Evolutionary conservation across 2,113 vertebrate genomes (phyloP), one percentile per base, ranked within the genome.

Genomic region (Puffinus mauretanicus): DNA sequence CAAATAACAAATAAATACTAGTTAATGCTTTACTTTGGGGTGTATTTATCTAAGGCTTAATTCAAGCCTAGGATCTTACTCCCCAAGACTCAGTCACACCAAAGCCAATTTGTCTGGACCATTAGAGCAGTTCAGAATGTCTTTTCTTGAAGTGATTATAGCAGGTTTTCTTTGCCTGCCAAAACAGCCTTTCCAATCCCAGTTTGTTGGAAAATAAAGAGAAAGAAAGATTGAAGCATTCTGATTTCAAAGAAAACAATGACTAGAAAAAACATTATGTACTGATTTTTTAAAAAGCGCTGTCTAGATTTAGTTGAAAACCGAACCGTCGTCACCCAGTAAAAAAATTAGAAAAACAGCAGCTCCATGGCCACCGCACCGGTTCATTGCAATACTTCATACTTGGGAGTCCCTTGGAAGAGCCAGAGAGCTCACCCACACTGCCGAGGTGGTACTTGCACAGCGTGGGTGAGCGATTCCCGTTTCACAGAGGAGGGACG

Each of bases 141-240:
- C 77, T 94, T 83, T 32, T 62, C 67, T 42, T 34, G 51, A 70
- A 71, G 72, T 30, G 83, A 75, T 78, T 66, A 60, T 10, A 79
- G 73, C 52, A 71, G 86, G 47, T 89, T 91, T 88, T 25, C 89
- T 55, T 54, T 51, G 71, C 91, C 88, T 70, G 66, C 88, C 75
- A 65, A 71, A 95, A 42, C 84, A 69, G 82, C 91, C 62, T 85
- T 85, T 38, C 60, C 94, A 78, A 79, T 25, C 57, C 55, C 44
- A 61, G 24, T 79, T 94, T 86, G 72, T 71, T 47, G 69, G 52
- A 78, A 95, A 81, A 94, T 76, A 72, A 87, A 62, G 55, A 62
- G 49, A 66, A 70, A 65, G 49, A 51, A 44, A 75, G 83, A 67
- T 7, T 26, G 80, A 92, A 89, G 88, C 60, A 26, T 79, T 85